Percentiles rank a stretch among this genome's conserved stretches.
phyloP scores from a whole-genome alignment of 2,113 vertebrate species.

The Marcusenius ussheri region DNA sequence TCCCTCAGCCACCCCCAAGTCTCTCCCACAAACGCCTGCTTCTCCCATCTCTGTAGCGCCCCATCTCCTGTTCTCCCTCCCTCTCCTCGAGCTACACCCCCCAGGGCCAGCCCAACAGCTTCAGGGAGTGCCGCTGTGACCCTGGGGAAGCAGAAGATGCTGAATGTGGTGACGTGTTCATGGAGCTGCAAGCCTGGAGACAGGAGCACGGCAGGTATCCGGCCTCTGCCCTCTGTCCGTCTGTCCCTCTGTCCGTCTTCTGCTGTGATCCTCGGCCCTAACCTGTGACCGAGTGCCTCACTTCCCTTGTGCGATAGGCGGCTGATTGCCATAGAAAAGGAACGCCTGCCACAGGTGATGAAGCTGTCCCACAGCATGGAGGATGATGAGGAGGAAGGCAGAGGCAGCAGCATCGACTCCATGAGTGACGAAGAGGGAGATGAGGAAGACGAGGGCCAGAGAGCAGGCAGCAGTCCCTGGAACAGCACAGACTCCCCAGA shows the following conservation, averaged over 20 bases:
- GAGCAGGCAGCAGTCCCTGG: constrained; percentile 10
- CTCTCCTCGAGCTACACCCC: constrained; percentile 24
- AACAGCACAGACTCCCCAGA: constrained; percentile 43
- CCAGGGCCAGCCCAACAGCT: constrained; percentile 37
- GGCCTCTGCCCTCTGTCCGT: not conserved
- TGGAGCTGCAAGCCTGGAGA: constrained; percentile 52
- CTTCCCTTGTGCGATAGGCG: constrained; percentile 49
- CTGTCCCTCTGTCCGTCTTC: not conserved
- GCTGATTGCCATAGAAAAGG: constrained; percentile 52
- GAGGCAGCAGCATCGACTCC: constrained; percentile 2
- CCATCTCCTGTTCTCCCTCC: constrained; percentile 35
- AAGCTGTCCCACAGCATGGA: constrained; percentile 48
- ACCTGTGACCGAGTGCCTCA: not conserved
- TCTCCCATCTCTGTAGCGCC: not conserved
- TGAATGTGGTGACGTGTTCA: constrained; percentile 48
- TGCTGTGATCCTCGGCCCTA: not conserved
- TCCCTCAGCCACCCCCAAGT: not conserved
- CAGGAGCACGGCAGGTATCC: constrained; percentile 62
- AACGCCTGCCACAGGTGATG: constrained; percentile 50
- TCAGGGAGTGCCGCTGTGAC: constrained; percentile 46
- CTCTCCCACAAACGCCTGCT: not conserved
- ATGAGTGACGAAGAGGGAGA: constrained; percentile 35
- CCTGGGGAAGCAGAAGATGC: constrained; percentile 39
- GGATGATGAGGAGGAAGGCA: constrained; percentile 41
- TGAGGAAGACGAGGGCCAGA: constrained; percentile 6